These are phyloP conservation scores for Scaptomyza graminum DNA, from an alignment of 1,140 invertebrate species.

Conservation along the genomic window DNA sequence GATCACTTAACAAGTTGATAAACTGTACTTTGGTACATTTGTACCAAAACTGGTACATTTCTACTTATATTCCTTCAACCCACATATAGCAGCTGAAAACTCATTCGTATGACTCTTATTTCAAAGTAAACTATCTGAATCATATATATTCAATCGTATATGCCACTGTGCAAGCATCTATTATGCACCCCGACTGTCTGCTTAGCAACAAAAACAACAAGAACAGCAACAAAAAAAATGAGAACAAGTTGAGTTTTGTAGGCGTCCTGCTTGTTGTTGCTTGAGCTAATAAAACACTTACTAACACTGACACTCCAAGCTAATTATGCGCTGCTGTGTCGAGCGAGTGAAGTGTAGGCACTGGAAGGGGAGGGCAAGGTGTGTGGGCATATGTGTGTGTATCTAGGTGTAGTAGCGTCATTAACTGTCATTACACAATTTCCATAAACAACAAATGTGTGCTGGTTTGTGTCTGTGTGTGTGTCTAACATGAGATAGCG, in stretches of 20 bases:
- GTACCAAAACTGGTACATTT: no score
- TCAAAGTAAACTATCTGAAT: neutral
- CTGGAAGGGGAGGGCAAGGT: neutral
- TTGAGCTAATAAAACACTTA: constrained; percentile 74
- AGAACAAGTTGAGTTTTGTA: constrained; percentile 64
- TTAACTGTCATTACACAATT: constrained; percentile 81
- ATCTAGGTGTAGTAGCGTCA: constrained; percentile 71
- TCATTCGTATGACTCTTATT: neutral
- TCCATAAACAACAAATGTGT: constrained; percentile 66
- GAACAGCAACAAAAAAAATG: constrained; percentile 37
- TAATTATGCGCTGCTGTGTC: constrained; percentile 64
- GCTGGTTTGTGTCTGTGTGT: constrained; percentile 21
- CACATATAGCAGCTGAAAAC: neutral
- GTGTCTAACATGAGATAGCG: constrained; percentile 12
- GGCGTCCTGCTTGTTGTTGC: constrained; percentile 63
- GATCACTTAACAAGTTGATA: no score
- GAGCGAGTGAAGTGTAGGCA: no score
- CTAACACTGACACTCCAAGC: constrained; percentile 64
- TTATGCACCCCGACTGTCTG: constrained; percentile 21
- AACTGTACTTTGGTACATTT: no score
- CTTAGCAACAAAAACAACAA: constrained; percentile 18
- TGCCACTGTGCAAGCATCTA: constrained; percentile 10
- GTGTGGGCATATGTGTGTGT: constrained; percentile 1
- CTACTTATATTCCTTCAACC: no score
- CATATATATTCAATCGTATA: neutral